Conservation (phyloP, 2,113 vertebrate species). For the Strix aluco region DNA sequence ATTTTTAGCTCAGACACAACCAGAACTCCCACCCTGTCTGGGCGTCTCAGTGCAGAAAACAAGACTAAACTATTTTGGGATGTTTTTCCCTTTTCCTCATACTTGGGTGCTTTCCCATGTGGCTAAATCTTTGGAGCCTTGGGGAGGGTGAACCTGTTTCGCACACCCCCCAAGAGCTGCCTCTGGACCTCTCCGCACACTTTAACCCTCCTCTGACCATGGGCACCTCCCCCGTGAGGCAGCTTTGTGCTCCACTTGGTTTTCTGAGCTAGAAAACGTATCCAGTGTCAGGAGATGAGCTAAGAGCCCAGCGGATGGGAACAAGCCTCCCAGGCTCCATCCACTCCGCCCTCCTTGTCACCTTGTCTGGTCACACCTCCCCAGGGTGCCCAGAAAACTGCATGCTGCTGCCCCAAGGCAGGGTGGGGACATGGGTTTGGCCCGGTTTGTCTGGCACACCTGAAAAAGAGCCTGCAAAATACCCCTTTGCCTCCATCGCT, state of each 20-base stretch:
- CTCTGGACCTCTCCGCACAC: not conserved
- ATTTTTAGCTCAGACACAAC: constrained; percentile 74
- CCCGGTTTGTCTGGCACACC: fast-evolving
- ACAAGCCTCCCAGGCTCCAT: not conserved
- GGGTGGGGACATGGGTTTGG: fast-evolving
- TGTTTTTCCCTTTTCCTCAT: constrained; percentile 73
- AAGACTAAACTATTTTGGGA: constrained; percentile 76
- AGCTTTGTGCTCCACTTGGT: not conserved
- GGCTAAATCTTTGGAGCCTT: constrained; percentile 27
- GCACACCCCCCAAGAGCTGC: not conserved
- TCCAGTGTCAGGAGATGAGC: not conserved
- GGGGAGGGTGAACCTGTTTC: constrained; percentile 62
- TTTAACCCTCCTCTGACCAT: constrained; percentile 29
- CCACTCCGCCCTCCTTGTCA: not conserved
- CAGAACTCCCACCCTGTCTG: constrained; percentile 76
- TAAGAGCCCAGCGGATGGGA: not conserved
- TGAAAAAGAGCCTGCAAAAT: not conserved
- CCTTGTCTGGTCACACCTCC: not conserved
- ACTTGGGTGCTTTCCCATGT: constrained; percentile 75
- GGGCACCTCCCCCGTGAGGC: not conserved
- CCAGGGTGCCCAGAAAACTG: not conserved
- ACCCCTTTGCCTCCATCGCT: not conserved
- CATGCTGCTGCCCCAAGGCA: not conserved
- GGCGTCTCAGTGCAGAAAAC: constrained; percentile 65
- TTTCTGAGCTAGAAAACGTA: not conserved